A percentile compares a stretch with the other conserved stretches of the same genome.
phyloP scores from a whole-genome alignment of 2,797 vertebrate genomes.

The Cyclopterus lumpus region DNA sequence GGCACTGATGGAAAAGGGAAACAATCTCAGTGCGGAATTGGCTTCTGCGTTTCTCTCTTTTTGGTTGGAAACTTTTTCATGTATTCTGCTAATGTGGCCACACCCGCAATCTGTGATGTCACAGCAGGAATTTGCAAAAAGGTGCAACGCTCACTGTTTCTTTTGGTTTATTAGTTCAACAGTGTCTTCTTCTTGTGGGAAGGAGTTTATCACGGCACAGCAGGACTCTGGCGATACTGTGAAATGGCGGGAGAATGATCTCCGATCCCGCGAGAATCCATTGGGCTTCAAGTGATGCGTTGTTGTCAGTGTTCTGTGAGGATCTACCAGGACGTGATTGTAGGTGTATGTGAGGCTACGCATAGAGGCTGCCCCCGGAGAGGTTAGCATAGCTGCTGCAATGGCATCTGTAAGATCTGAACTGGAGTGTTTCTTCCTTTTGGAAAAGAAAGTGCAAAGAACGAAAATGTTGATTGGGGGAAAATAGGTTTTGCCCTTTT shows the following conservation, averaged over 20 bases:
- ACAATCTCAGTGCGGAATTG: neutral
- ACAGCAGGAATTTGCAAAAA: neutral
- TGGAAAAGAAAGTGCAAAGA: neutral
- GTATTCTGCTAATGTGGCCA: neutral
- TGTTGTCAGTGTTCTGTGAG: neutral
- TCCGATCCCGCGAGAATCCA: neutral
- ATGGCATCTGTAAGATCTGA: neutral
- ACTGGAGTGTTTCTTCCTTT: neutral
- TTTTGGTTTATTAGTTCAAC: neutral
- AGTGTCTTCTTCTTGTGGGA: neutral
- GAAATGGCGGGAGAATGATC: neutral
- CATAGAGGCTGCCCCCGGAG: too few species aligned
- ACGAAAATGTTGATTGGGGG: too few species aligned
- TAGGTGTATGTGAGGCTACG: neutral
- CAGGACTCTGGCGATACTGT: neutral
- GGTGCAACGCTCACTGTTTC: constrained; percentile 7
- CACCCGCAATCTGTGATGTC: neutral
- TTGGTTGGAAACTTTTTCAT: neutral
- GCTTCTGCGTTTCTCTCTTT: neutral
- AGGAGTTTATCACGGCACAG: too few species aligned
- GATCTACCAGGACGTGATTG: neutral
- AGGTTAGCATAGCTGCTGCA: neutral
- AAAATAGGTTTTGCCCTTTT: neutral
- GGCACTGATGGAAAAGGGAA: neutral
- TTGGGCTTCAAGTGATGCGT: neutral